phyloP scores from a whole-genome alignment of 2,888 invertebrate species.

The Plagiodera versicolora region DNA sequence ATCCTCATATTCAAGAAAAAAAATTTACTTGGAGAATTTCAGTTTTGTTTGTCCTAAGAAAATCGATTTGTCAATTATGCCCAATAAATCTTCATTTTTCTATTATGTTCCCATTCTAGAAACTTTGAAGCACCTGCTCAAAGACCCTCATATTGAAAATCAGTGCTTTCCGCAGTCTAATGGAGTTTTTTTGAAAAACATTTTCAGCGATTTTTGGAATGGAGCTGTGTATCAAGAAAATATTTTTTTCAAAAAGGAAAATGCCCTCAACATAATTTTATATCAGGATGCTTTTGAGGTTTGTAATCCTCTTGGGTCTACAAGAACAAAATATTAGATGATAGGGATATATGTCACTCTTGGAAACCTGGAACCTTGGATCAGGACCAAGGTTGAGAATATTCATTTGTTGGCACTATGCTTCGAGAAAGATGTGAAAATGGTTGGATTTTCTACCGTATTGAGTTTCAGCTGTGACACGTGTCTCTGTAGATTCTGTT shows the following conservation, averaged over 20 bases:
- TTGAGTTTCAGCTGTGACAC: slow-evolving; percentile 18
- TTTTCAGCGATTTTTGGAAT: no score
- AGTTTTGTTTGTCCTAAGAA: not conserved
- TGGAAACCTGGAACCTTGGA: slow-evolving; percentile 36
- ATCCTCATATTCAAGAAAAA: not conserved
- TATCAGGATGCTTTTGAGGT: slow-evolving; percentile 43
- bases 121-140: not conserved
- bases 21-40: not conserved
- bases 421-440: slow-evolving; percentile 34
- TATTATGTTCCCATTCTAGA: not conserved
- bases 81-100: not conserved
- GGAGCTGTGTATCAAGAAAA: not conserved
- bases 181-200: not conserved
- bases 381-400: slow-evolving; percentile 33
- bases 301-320: slow-evolving; percentile 42
- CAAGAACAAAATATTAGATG: slow-evolving; percentile 41
- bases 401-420: slow-evolving; percentile 41
- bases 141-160: not conserved
- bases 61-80: not conserved
- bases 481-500: not conserved
- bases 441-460: slow-evolving; percentile 36
- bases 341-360: slow-evolving; percentile 41
- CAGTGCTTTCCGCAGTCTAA: not conserved
- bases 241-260: not conserved
- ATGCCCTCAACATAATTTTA: slow-evolving; percentile 24